phyloP scores from a whole-genome alignment of 2,888 invertebrate genomes.

The Bibio marci region DNA sequence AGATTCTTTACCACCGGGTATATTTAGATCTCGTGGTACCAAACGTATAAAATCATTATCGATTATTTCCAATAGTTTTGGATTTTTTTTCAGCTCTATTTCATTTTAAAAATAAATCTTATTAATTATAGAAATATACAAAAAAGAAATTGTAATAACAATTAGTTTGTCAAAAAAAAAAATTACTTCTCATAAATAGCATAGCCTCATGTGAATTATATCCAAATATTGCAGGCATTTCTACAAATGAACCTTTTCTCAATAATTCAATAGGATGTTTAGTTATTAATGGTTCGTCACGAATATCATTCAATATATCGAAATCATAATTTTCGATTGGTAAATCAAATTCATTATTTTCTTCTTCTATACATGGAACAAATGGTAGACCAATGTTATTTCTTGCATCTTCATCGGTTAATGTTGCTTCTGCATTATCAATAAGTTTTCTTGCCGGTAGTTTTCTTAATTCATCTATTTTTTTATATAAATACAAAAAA shows the following conservation, averaged over 20 bases:
- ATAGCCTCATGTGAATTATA: constrained; percentile 49
- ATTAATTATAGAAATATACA: neutral
- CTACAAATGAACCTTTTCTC: constrained; percentile 28
- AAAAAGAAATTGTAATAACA: neutral
- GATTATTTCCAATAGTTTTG: constrained; percentile 35
- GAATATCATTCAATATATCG: constrained; percentile 21
- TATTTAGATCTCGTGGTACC: constrained; percentile 35
- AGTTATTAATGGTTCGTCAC: constrained; percentile 33
- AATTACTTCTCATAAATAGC: constrained; percentile 39
- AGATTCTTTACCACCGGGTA: constrained; percentile 16
- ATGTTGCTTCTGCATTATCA: constrained; percentile 36
- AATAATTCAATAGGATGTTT: constrained; percentile 32
- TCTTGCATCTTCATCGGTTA: constrained; percentile 34
- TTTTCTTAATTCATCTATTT: constrained; percentile 35
- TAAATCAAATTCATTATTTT: neutral
- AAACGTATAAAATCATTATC: constrained; percentile 39
- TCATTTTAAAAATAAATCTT: neutral
- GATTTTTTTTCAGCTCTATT: constrained; percentile 39
- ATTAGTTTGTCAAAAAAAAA: neutral
- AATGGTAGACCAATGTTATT: constrained; percentile 42
- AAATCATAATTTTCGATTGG: neutral
- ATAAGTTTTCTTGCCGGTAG: constrained; percentile 40
- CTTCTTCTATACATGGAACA: constrained; percentile 35
- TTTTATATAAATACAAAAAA: neutral
- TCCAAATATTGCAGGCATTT: constrained; percentile 44